A percentile compares a stretch with the other conserved stretches of the same genome.
Evolutionary conservation across 2,113 vertebrate species (phyloP).

Genomic region (Anguilla japonica): DNA sequence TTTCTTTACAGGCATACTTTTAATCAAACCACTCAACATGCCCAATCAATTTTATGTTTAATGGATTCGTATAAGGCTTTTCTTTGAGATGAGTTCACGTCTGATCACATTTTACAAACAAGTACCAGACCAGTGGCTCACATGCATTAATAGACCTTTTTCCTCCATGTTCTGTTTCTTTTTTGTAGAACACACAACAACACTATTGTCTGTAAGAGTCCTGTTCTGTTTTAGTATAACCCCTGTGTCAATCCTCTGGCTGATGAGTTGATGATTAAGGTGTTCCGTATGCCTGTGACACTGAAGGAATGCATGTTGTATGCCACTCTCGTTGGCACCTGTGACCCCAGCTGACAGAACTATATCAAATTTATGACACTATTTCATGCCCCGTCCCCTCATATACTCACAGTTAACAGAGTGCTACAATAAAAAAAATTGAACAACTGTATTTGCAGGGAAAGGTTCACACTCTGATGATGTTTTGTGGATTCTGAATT

Average conservation of each 20-base stretch:
- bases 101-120: neutral
- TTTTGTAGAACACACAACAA: neutral
- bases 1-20: neutral
- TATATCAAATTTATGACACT: neutral
- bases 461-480: neutral
- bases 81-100: neutral
- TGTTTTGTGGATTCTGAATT: neutral
- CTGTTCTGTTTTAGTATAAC: neutral
- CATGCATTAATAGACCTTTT: neutral
- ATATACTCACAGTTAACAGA: neutral
- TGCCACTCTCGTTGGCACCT: neutral
- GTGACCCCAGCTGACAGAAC: neutral
- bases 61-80: neutral
- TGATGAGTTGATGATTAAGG: neutral
- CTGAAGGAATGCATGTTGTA: neutral
- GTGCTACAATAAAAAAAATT: neutral
- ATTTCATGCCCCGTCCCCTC: neutral
- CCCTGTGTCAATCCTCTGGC: neutral
- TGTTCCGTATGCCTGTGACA: neutral
- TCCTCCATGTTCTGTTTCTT: neutral
- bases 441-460: neutral
- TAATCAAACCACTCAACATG: neutral
- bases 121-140: neutral
- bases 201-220: neutral
- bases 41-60: neutral